Conservation (phyloP, 1,140 invertebrate species). For the Atta cephalotes region DNA sequence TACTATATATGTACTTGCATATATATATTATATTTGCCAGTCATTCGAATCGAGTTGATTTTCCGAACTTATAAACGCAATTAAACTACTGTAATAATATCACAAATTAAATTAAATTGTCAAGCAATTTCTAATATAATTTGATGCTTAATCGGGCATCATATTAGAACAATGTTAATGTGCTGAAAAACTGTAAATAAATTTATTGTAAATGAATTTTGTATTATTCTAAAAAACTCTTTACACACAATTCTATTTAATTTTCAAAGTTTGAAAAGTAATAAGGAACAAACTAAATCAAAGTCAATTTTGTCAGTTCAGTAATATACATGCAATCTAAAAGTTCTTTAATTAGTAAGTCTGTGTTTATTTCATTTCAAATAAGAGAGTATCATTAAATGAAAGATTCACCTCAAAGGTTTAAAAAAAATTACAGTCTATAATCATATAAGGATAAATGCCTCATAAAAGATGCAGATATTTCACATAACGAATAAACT, state of each 20-base stretch:
- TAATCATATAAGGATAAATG: background rate
- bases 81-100: too few relatives aligned
- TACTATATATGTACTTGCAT: too few relatives aligned
- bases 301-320: background rate
- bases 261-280: background rate
- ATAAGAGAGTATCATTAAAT: background rate
- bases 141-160: too few relatives aligned
- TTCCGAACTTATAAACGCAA: too few relatives aligned
- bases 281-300: background rate
- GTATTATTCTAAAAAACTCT: background rate
- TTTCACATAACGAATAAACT: constrained; percentile 1
- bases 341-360: background rate
- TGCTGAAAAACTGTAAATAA: too few relatives aligned
- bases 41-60: too few relatives aligned
- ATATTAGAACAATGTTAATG: too few relatives aligned
- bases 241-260: background rate
- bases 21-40: too few relatives aligned
- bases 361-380: background rate
- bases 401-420: background rate
- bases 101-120: too few relatives aligned
- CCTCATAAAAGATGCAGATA: background rate
- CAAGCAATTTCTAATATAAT: too few relatives aligned
- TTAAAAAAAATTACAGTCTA: background rate
- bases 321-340: constrained; percentile 1
- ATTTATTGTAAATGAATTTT: too few relatives aligned